Evolutionary conservation across 92 coral and sea anemone genomes (phyloP), one percentile per base, ranked within the genome.

Genomic region (Montipora capitata): DNA sequence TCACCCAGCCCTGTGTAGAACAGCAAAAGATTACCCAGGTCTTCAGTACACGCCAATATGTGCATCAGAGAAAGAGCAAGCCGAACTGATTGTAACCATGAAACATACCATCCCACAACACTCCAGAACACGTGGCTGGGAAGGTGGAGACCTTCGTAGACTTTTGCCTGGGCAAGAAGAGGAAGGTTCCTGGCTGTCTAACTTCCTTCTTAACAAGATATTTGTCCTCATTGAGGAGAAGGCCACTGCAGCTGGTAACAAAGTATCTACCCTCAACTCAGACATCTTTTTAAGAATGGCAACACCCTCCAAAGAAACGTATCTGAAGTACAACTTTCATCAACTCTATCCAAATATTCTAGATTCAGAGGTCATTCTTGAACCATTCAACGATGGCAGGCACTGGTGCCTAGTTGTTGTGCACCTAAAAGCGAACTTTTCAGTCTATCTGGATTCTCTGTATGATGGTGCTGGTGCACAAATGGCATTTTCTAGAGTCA

Each of bases 81-180:
- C 20, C 20, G 20, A 63, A 90, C 68, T 90, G 16, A 62, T 77
- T 76, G 93, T 76, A 40, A 62, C 81, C 44, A 66, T 78, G 84
- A 76, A 84, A 48, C 90, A 84, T 40, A 14, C 84, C 61, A 67
- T 70, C 75, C 85, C 84, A 56, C 63, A 57, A 20, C 89, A 90
- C 74, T 56, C 89, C 79, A 78, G 90, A 78, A 78, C 88, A 80
- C 77, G 80, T 27, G 93, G 93, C 40, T 90, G 85, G 83, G 72
- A 80, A 59, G 69, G 64, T n/a, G 73, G 82, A 39, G 93, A 85
- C 74, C 90, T 90, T 15, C 18, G 56, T n/a, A 39, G 77, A 12
- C 90, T 79, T 39, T 78, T 90, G 72, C 93, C 90, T 45, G 88
- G 80, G 57, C 88, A 73, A 71, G 88, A 72, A 14, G 80, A 72